Percentiles rank a stretch among this genome's conserved stretches.
Evolutionary conservation across 64 coral and sea anemone genomes (phyloP).

Genomic region (Exaiptasia diaphana): DNA sequence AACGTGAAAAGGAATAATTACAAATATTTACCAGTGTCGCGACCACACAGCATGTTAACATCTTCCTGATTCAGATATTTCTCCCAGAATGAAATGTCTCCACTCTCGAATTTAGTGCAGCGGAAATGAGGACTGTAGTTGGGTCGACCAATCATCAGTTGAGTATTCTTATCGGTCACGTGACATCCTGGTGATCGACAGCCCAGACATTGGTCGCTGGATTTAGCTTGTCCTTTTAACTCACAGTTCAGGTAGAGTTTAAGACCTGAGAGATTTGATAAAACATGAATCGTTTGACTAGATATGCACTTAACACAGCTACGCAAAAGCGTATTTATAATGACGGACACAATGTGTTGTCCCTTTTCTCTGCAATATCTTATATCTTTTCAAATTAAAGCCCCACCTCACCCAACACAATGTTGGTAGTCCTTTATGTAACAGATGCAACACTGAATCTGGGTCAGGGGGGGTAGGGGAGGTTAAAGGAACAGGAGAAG

Average conservation of each 20-base stretch:
- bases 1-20: too few species aligned
- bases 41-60: conserved; percentile 73
- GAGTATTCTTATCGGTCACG: conserved; percentile 77
- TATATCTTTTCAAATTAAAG: too few species aligned
- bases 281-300: background rate
- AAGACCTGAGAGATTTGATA: conserved; percentile 51
- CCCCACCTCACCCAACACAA: too few species aligned
- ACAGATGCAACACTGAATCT: too few species aligned
- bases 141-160: conserved; percentile 80
- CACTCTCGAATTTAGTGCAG: conserved; percentile 94
- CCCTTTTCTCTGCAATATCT: too few species aligned
- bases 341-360: too few species aligned
- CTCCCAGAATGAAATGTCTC: conserved; percentile 89
- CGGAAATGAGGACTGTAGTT: conserved; percentile 87
- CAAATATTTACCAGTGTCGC: conserved; percentile 23
- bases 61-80: conserved; percentile 66
- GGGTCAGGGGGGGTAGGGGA: too few species aligned
- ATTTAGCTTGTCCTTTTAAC: conserved; percentile 53
- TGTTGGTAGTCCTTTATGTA: too few species aligned
- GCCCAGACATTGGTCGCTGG: conserved; percentile 79
- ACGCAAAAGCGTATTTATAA: background rate
- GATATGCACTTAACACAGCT: background rate
- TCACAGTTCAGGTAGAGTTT: conserved; percentile 94
- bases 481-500: too few species aligned
- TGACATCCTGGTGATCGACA: conserved; percentile 92